phyloP scores from a whole-genome alignment of 2,113 vertebrate species.

The Stomatorhinus ivindoensis region DNA sequence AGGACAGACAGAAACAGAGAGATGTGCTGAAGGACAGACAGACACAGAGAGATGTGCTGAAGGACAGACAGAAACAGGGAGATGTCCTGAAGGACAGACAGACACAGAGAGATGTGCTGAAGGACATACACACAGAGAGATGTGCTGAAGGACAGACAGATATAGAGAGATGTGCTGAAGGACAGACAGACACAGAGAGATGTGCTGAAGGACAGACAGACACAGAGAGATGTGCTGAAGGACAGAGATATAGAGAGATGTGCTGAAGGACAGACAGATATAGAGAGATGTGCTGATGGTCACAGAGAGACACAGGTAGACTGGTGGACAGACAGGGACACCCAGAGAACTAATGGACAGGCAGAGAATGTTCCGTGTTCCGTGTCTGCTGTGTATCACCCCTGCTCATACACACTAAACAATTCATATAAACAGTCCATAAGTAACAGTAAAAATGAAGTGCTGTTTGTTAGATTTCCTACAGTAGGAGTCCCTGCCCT shows the following conservation, averaged over 20 bases:
- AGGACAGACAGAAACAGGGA: not conserved
- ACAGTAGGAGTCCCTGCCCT: not conserved
- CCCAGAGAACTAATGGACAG: not conserved
- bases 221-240: too few relatives aligned
- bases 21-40: not conserved
- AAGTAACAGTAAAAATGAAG: not conserved
- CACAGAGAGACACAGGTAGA: too few relatives aligned
- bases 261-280: too few relatives aligned
- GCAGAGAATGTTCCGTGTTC: not conserved
- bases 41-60: not conserved
- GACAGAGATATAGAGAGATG: too few relatives aligned
- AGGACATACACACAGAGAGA: too few relatives aligned
- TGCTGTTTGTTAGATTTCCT: not conserved
- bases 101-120: too few relatives aligned
- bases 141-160: too few relatives aligned
- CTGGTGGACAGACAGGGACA: too few relatives aligned
- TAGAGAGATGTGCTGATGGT: too few relatives aligned
- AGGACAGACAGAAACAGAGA: not conserved
- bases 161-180: too few relatives aligned
- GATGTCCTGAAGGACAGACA: not conserved
- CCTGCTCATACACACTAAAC: not conserved
- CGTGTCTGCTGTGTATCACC: not conserved
- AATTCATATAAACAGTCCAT: not conserved
- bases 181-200: too few relatives aligned
- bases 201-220: too few relatives aligned